Conservation (phyloP, 2,888 invertebrate genomes). For the Trachelus troglodyta region DNA sequence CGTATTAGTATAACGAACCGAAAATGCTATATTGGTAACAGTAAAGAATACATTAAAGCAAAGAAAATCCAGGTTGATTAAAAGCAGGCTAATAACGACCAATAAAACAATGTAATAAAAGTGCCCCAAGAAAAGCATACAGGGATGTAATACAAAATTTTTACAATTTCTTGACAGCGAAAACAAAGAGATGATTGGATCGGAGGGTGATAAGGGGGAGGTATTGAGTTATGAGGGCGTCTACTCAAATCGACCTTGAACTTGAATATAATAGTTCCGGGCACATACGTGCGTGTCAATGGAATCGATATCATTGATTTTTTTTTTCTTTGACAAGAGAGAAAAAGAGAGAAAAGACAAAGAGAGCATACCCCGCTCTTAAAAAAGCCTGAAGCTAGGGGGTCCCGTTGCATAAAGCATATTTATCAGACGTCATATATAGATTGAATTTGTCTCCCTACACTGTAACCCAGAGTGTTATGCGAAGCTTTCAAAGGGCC, state of each 20-base stretch:
- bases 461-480: not conserved
- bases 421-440: conserved; percentile 17
- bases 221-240: not conserved
- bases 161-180: not conserved
- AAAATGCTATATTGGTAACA: not conserved
- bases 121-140: not conserved
- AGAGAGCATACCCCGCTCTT: conserved; percentile 47
- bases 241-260: conserved; percentile 31
- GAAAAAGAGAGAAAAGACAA: conserved; percentile 23
- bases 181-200: not conserved
- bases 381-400: conserved; percentile 54
- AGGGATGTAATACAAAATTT: not conserved
- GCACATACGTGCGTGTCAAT: conserved; percentile 31
- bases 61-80: not conserved
- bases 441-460: conserved; percentile 22
- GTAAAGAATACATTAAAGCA: not conserved
- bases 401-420: conserved; percentile 25
- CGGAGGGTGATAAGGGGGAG: not conserved
- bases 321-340: conserved; percentile 31
- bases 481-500: not conserved
- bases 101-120: not conserved
- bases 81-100: not conserved
- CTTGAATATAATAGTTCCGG: conserved; percentile 23
- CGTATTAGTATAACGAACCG: not conserved
- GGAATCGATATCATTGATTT: conserved; percentile 45